A percentile compares a stretch with the other conserved stretches of the same genome.
Conservation (phyloP, 1,140 invertebrate species). For the Drosophila tristis region DNA sequence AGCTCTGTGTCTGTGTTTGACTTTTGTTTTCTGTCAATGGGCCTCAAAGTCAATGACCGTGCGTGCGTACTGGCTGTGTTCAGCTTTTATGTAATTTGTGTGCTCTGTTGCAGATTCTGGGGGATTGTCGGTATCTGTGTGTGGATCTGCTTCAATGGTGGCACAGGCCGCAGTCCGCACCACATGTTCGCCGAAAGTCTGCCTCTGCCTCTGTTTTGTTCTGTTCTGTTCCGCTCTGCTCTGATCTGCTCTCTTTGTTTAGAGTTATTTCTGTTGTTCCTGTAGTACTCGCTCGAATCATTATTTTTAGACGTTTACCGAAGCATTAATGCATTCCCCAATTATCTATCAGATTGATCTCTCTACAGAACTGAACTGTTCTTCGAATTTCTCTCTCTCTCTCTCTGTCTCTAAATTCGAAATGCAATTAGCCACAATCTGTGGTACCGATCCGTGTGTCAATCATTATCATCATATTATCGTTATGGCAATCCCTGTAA, state of each 20-base stretch:
- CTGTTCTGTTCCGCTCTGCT: not conserved
- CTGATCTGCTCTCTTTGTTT: too few relatives aligned
- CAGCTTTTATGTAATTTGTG: conserved; percentile 32
- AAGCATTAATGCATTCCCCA: conserved; percentile 22
- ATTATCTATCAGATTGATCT: conserved; percentile 31
- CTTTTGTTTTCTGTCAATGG: conserved; percentile 36
- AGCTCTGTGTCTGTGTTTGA: conserved; percentile 11
- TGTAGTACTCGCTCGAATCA: not conserved
- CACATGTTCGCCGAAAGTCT: conserved; percentile 33
- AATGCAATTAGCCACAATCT: conserved; percentile 53
- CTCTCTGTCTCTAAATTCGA: not conserved
- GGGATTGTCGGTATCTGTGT: conserved; percentile 12
- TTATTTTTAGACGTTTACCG: conserved; percentile 41
- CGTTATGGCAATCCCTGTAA: conserved; percentile 31
- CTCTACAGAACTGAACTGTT: conserved; percentile 18
- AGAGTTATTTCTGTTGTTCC: too few relatives aligned
- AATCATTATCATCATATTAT: conserved; percentile 34
- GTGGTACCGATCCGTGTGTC: conserved; percentile 36
- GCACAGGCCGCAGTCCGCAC: too few relatives aligned
- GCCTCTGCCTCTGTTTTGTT: conserved; percentile 16
- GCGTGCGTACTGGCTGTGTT: not conserved
- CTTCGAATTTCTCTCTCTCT: conserved; percentile 6
- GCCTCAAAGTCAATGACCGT: conserved; percentile 42
- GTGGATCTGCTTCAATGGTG: conserved; percentile 18
- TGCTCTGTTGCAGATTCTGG: conserved; percentile 6